Evolutionary conservation across 2,113 vertebrate genomes (phyloP).

Genomic region (Ophiodon elongatus): DNA sequence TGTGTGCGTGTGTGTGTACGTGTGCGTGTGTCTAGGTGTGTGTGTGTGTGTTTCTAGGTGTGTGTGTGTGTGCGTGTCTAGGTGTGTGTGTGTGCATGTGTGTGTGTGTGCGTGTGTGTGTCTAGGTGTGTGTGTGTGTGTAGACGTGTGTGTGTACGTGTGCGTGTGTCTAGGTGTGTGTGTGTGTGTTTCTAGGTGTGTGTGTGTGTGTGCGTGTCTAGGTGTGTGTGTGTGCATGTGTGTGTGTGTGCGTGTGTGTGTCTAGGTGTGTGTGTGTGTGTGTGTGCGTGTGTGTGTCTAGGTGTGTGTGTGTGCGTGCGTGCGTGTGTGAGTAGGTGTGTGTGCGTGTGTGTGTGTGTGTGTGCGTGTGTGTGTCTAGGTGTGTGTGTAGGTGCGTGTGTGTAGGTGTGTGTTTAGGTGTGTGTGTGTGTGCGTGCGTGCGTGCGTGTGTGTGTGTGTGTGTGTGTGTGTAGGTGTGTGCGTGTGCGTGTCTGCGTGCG

Average conservation of each 20-base stretch:
- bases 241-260: background rate
- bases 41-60: conserved; percentile 5
- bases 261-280: conserved; percentile 38
- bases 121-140: background rate
- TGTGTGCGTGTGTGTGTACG: background rate
- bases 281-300: conserved; percentile 36
- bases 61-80: background rate
- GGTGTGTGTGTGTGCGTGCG: background rate
- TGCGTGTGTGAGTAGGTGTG: no score
- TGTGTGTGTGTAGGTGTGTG: background rate
- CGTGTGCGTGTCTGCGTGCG: background rate
- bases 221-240: conserved; percentile 29
- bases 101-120: background rate
- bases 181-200: conserved; percentile 4
- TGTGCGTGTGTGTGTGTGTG: conserved; percentile 28
- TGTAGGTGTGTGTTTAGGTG: no score
- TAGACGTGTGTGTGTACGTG: conserved; percentile 66
- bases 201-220: conserved; percentile 37
- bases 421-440: conserved; percentile 27
- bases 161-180: conserved; percentile 38
- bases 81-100: conserved; percentile 29
- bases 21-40: conserved; percentile 31
- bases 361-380: conserved; percentile 38
- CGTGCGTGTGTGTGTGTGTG: no score
- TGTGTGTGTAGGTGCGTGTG: background rate